phyloP scores from a whole-genome alignment of 2,888 invertebrate species.

The Stictocephala bisonia region DNA sequence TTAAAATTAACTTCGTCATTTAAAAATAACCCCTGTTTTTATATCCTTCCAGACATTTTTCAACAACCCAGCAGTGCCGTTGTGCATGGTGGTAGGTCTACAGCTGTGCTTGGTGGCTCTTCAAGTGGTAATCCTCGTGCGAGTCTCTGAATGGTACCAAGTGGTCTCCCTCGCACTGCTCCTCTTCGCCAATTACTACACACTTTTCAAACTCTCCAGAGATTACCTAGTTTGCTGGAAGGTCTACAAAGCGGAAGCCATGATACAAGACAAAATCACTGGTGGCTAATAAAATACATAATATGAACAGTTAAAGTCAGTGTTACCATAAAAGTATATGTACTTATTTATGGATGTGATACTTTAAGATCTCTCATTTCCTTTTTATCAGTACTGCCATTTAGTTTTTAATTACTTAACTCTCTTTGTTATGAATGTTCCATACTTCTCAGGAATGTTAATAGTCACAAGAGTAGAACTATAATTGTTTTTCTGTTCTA shows the following conservation, averaged over 20 bases:
- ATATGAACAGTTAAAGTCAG: too few relatives aligned
- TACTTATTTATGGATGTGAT: too few relatives aligned
- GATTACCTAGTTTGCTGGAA: constrained; percentile 89
- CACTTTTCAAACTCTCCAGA: constrained; percentile 87
- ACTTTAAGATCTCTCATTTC: too few relatives aligned
- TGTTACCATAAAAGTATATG: too few relatives aligned
- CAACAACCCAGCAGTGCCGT: constrained; percentile 82
- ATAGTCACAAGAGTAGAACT: too few relatives aligned
- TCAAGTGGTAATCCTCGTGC: constrained; percentile 82
- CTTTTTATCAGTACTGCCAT: too few relatives aligned
- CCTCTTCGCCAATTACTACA: constrained; percentile 91
- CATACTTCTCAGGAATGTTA: too few relatives aligned
- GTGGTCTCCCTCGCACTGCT: constrained; percentile 86
- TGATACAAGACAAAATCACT: constrained; percentile 73
- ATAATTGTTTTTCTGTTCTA: too few relatives aligned
- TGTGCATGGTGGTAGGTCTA: constrained; percentile 78
- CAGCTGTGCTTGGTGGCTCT: constrained; percentile 78
- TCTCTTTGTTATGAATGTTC: too few relatives aligned
- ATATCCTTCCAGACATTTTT: constrained; percentile 89
- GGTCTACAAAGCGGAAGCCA: constrained; percentile 79
- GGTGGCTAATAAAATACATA: constrained; percentile 44
- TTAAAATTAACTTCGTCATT: too few relatives aligned
- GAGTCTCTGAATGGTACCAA: constrained; percentile 91
- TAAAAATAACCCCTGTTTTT: too few relatives aligned
- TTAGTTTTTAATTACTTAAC: not conserved